These are phyloP conservation scores for Syngnathus floridae DNA, from an alignment of 2,113 vertebrate species.

Conservation along the genomic window DNA sequence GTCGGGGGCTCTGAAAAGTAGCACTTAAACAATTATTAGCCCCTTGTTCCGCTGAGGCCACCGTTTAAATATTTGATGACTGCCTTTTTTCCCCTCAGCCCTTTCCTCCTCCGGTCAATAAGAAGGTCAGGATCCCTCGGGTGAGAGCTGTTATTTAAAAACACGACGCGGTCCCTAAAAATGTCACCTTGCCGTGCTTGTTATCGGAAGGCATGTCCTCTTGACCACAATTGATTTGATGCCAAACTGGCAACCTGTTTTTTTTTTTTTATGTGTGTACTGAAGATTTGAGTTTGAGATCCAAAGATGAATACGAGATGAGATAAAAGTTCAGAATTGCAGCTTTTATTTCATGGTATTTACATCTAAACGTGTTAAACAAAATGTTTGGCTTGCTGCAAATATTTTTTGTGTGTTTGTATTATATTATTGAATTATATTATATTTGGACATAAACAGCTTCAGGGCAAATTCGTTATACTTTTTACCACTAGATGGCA, in stretches of 20 bases:
- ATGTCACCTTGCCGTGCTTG: constrained; percentile 10
- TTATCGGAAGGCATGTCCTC: not conserved
- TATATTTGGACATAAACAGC: not conserved
- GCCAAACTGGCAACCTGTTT: not conserved
- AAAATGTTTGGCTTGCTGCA: too few species aligned
- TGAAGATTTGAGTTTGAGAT: too few species aligned
- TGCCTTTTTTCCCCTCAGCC: constrained; percentile 38
- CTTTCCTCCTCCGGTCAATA: constrained; percentile 31
- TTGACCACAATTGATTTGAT: not conserved
- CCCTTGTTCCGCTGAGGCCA: constrained; percentile 66
- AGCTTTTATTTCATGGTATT: too few species aligned
- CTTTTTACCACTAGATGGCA: constrained; percentile 52
- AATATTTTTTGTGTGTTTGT: too few species aligned
- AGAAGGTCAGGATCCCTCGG: constrained; percentile 35
- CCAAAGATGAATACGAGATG: too few species aligned
- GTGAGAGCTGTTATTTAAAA: constrained; percentile 26
- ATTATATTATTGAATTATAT: not conserved
- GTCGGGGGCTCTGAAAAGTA: constrained; percentile 55
- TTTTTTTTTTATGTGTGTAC: too few species aligned
- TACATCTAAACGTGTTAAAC: too few species aligned
- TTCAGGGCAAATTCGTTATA: not conserved
- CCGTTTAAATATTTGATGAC: constrained; percentile 75
- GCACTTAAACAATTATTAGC: constrained; percentile 79
- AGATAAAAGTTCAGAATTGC: too few species aligned
- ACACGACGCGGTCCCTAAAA: constrained; percentile 3